Base-by-base conservation (phyloP, 2,797 vertebrate species). In the Nyctibius grandis region DNA sequence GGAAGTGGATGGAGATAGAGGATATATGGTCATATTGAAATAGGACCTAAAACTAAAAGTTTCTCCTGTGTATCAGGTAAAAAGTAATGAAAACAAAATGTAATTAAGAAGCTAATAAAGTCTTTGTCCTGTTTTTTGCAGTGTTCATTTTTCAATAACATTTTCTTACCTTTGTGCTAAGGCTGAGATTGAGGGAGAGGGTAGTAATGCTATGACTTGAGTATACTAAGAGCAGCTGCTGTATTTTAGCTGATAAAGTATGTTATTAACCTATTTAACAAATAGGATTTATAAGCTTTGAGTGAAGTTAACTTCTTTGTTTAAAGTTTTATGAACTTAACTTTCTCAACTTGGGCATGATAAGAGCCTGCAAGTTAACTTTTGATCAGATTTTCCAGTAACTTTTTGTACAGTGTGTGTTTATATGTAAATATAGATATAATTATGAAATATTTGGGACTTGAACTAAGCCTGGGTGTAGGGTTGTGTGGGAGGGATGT, bases 191-290 rank as follows among this genome's bases (percentile, higher is more conserved):
- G 60, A 78, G 59, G 54, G 38, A 75, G 44, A 31, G 51, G 8
- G 5, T 81, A 67, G 83, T 90, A 54, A 81, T 77, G 38, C 38
- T 82, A 25, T 88, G 51, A 81, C 12, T 83, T 83, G 11, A 88
- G 48, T 85, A 48, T 47, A 36, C 34, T 83, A 80, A 88, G 33
- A 84, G 47, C 57, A 91, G n/a, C 54, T 92, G 29, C 65, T 84
- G 45, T 72, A 6, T 81, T 95, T 89, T 75, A 94, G 65, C 65
- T 92, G 45, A 70, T 91, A 31, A 85, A 85, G 15, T 70, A 50
- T 79, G 19, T 81, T 94, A 82, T 69, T 95, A 94, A 86, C 54
- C 44, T 94, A 18, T 94, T 86, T 86, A 81, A 84, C 61, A 91
- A 81, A n/a, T 20, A 76, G 69, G 38, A 91, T 79, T 91, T 86